A percentile compares a stretch with the other conserved stretches of the same genome.
phyloP scores from a whole-genome alignment of 2,113 vertebrate genomes.

The Stegostoma tigrinum region DNA sequence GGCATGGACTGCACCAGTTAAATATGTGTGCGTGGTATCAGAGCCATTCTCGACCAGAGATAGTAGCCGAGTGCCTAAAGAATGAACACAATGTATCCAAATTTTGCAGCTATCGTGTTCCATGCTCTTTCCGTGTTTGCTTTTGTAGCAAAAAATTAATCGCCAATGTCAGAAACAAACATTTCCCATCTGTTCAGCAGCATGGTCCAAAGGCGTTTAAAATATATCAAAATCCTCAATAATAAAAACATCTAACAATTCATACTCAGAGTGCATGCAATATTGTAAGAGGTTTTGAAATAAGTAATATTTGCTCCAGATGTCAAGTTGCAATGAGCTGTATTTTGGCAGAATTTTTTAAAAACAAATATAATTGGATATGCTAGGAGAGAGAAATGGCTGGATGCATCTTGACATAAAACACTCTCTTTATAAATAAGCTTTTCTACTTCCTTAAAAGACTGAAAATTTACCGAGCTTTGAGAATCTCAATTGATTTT shows the following conservation, averaged over 20 bases:
- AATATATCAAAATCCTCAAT: background rate
- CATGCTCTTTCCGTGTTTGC: background rate
- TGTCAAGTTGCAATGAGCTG: background rate
- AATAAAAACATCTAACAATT: background rate
- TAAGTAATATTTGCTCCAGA: background rate
- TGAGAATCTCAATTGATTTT: background rate
- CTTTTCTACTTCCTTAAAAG: background rate
- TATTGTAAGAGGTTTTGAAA: background rate
- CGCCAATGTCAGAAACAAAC: background rate
- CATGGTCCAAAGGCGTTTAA: background rate
- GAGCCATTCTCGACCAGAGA: background rate
- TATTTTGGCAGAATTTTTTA: background rate
- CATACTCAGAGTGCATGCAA: background rate
- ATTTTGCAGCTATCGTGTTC: background rate
- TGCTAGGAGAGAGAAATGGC: background rate
- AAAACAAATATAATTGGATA: background rate
- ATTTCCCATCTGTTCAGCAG: background rate
- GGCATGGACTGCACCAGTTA: too few species aligned
- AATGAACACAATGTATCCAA: background rate
- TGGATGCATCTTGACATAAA: conserved; percentile 8
- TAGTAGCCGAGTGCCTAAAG: background rate
- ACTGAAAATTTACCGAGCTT: background rate
- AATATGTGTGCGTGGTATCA: too few species aligned
- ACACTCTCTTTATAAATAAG: background rate
- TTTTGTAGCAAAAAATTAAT: background rate